Percentiles rank a stretch among this genome's conserved stretches.
phyloP scores from a whole-genome alignment of 1,140 invertebrate species.

The Caenorhabditis latens region DNA sequence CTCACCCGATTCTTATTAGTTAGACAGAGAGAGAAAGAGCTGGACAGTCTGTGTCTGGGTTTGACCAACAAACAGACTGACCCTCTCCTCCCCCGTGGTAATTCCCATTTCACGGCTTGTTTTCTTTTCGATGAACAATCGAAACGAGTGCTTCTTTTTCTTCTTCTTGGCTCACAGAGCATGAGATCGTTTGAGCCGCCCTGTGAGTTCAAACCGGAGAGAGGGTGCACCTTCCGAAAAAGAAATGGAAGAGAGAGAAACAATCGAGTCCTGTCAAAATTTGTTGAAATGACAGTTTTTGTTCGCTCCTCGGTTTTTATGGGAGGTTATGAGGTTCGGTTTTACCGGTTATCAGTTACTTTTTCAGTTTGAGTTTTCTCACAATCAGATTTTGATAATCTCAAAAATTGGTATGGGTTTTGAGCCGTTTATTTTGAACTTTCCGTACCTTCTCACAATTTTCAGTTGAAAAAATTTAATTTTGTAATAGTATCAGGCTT shows the following conservation, averaged over 20 bases:
- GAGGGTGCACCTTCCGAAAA: neutral
- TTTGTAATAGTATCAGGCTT: too few relatives aligned
- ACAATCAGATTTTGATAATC: too few relatives aligned
- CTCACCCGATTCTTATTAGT: too few relatives aligned
- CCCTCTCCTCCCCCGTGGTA: slow-evolving; percentile 10
- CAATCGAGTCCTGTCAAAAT: slow-evolving; percentile 18
- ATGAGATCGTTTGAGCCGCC: slow-evolving; percentile 7
- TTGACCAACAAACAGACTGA: slow-evolving; percentile 31
- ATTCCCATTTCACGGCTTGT: slow-evolving; percentile 48
- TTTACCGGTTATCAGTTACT: neutral
- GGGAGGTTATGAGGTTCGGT: neutral
- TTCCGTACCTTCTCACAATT: too few relatives aligned
- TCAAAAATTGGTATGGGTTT: too few relatives aligned
- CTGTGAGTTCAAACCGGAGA: neutral
- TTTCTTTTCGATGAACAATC: slow-evolving; percentile 1
- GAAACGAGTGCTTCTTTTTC: neutral
- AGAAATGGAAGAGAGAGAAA: neutral
- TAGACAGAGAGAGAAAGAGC: neutral
- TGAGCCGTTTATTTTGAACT: too few relatives aligned
- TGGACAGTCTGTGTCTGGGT: neutral
- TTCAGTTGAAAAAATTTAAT: too few relatives aligned
- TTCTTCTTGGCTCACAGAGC: neutral
- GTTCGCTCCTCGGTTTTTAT: neutral
- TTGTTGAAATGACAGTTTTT: neutral
- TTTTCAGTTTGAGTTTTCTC: too few relatives aligned